Evolutionary conservation across 2,113 vertebrate genomes (phyloP), one percentile per base, ranked within the genome.

Genomic region (Polypterus bichir): DNA sequence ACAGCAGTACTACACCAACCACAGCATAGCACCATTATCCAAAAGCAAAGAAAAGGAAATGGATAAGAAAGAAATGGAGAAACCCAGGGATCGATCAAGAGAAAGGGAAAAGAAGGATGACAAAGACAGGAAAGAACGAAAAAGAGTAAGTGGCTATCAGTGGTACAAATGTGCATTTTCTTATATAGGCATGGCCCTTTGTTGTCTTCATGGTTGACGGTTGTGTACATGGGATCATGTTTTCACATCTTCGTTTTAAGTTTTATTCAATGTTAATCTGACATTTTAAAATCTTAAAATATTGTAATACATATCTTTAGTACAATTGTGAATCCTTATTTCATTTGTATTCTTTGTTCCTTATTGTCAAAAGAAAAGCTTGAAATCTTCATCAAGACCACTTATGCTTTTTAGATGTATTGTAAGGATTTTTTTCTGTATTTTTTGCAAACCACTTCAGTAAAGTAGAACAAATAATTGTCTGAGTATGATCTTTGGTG

Each of bases 31-130:
- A 80, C 71, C 83, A 80, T 75, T 83, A 77, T 87, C 89, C 86
- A 92, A 91, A 86, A 91, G 87, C 82, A 92, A 91, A 75, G 89
- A 91, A 82, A 87, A 82, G 83, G 89, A 92, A 80, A 79, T 86
- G 76, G 91, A 92, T 70, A 92, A 90, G 90, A 92, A 91, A 88
- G 89, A 92, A 66, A 78, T 88, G 77, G 91, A 93, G 75, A 91
- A 92, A 74, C 85, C 87, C 68, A 87, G 90, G 79, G 90, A 90
- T 77, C 89, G 90, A 77, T 91, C 90, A 78, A 86, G 88, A 84
- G 89, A 92, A 77, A 89, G 89, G 83, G 91, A 91, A 77, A 92
- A 90, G 86, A 91, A 91, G 75, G 89, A 93, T 74, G 91, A 92
- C 58, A 91, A 91, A 76, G 88, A 90, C 69, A 88, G 88, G 76